phyloP scores from a whole-genome alignment of 2,113 vertebrate genomes.

The Poeciliopsis retropinna region DNA sequence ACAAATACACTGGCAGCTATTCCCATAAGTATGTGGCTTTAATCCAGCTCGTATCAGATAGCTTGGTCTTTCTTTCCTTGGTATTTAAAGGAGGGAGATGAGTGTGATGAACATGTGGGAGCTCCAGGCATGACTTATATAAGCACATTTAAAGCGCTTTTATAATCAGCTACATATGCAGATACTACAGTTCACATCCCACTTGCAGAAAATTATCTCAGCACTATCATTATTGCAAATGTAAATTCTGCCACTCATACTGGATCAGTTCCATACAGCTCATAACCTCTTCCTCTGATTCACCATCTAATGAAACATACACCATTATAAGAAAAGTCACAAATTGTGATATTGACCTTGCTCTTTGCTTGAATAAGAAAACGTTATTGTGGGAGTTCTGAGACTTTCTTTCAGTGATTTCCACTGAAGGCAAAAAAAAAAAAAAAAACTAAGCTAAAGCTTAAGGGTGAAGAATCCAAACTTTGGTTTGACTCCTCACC shows the following conservation, averaged over 20 bases:
- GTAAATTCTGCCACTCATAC: slow-evolving; percentile 37
- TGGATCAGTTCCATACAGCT: slow-evolving; percentile 46
- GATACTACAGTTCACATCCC: slow-evolving; percentile 26
- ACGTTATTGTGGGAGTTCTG: not conserved
- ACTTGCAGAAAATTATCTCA: slow-evolving; percentile 51
- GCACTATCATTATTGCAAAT: slow-evolving; percentile 64
- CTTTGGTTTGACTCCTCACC: not conserved
- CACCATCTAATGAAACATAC: slow-evolving; percentile 23
- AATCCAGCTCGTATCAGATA: not conserved
- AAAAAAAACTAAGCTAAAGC: not conserved
- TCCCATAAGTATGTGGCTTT: not conserved
- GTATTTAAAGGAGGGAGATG: slow-evolving; percentile 1
- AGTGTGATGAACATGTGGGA: slow-evolving; percentile 14
- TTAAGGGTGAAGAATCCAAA: not conserved
- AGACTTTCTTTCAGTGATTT: not conserved
- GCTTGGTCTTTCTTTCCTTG: not conserved
- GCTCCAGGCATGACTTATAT: slow-evolving; percentile 1
- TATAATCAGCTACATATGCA: slow-evolving; percentile 42
- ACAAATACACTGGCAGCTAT: not conserved
- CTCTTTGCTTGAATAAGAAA: not conserved
- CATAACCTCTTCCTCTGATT: slow-evolving; percentile 43
- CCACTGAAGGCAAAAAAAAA: not conserved
- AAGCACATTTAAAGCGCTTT: slow-evolving; percentile 28
- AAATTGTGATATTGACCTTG: not conserved
- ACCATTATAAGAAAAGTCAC: slow-evolving; percentile 12